Evolutionary conservation across 2,888 invertebrate genomes (phyloP), one percentile per base, ranked within the genome.

Genomic region (Antheraea assamensis): DNA sequence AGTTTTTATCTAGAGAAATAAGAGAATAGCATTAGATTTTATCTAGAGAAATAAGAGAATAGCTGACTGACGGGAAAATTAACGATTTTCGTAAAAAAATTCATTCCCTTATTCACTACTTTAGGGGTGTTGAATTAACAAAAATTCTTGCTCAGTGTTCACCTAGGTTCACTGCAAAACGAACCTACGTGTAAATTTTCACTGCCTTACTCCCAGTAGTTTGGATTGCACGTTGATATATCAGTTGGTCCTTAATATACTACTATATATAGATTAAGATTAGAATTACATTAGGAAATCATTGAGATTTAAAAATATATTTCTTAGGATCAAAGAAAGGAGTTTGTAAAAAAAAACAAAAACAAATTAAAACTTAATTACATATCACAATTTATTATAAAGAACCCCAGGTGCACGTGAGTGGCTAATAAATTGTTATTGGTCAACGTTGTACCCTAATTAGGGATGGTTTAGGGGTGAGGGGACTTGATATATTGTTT

Each of bases 331-430:
- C 58, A 64, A 17, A 30, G 21, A 64, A 17, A 64, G 0, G 27
- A 81, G 77, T 79, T 78, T 71, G 76, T 75, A 74, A 74, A 68
- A 78, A 42, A 81, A 76, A 77, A n/a, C n/a, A 76, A 77, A 77
- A 76, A 81, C 77, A 86, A 82, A 88, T 89, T 84, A 86, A 80
- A 81, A 80, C 85, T 87, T 87, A 64, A 89, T 89, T 84, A 88
- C 80, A 82, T 81, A 83, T 81, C 78, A 80, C 85, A 78, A 89
- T 89, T 81, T 82, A 89, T 89, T 84, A 88, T 84, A 64, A 81
- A 70, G 68, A 71, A 73, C 80, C 77, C 88, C 89, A 88, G 89
- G 89, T 89, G 88, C 77, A 77, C 71, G 74, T 74, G 77, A 74
- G 76, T 75, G 68, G 78, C 74, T 84, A 85, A 89, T 88, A 86